Evolutionary conservation across 2,113 vertebrate species (phyloP), one percentile per base, ranked within the genome.

Genomic region (Chrysemys picta): DNA sequence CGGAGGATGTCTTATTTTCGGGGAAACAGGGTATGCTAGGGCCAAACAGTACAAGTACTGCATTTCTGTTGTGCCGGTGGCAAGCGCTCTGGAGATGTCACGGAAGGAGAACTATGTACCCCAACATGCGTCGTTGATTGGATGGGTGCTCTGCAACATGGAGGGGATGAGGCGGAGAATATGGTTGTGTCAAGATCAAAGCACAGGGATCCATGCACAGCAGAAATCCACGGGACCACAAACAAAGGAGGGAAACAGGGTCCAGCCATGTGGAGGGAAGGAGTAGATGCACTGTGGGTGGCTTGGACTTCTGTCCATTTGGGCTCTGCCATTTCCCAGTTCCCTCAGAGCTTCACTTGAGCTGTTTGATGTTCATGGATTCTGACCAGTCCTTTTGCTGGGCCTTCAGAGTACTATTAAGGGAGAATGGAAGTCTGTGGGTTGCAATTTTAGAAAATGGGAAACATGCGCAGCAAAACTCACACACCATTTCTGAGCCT

Each of bases 401-500:
- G 78, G 86, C 69, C 82, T 54, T 79, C 29, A 22, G 49, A 80
- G 25, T 56, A 47, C 31, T 53, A 76, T 45, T 50, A 52, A 42
- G 69, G 85, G 90, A 96, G 85, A 91, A 89, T 8, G 54, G 80
- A 38, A 82, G 75, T n/a, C 53, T 81, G 87, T n/a, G 95, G 79
- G 83, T 16, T 83, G 84, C 82, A 87, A 88, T 84, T 97, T 49
- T 47, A 95, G 62, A 84, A 91, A 93, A 95, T 90, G 86, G 79
- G 95, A 97, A 95, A 96, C 87, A 88, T 95, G 97, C 97, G 92
- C 91, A 96, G 96, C 96, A 2, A 98, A 97, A 96, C 96, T 89
- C 89, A 95, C 94, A 92, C 91, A 88, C 82, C 93, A 35, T 56
- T 89, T 92, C 90, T 94, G 65, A 93, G 81, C 88, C 84, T 78